Base-by-base conservation (phyloP, 2,888 invertebrate species). In the Tachina lurida region DNA sequence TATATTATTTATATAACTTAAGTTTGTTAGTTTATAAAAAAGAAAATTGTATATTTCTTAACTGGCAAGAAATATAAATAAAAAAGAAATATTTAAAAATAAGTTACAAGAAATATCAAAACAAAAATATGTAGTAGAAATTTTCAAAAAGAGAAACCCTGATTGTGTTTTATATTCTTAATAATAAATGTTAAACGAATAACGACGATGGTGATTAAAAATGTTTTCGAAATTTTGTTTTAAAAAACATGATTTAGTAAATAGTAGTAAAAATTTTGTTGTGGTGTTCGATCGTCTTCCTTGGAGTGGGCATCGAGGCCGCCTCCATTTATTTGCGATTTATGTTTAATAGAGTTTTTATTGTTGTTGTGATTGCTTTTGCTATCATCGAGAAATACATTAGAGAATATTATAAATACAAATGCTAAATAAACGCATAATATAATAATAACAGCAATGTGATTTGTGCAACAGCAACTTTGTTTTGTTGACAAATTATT, bases 391-490 rank as follows among this genome's bases (percentile, higher is more conserved):
- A 91, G 87, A 88, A 91, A 90, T 43, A 91, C 89, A 81, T 91
- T 91, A 68, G 90, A 89, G 68, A 91, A 90, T 87, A 91, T 90
- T 87, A 91, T 89, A 75, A 91, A 89, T 76, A 91, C 90, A 86
- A 91, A 88, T 87, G 90, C 88, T 82, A 91, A 89, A 88, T 91
- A 91, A 87, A 91, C 88, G 88, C 91, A 90, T 88, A 90, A 90
- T 88, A 91, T 89, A 84, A 91, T 84, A 88, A 91, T 91, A 86
- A 91, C 91, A 90, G 91, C 90, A 89, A 90, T 88, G 88, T 90
- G 91, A 89, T 91, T 91, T 89, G 89, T 90, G 88, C 91, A 91
- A 88, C 91, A 91, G 89, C 90, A 91, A 90, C 89, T 90, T 89
- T 90, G 73, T 63, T 71, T 75, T 47, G 63, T 70, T 47, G 86